Percentiles rank a stretch among this genome's conserved stretches.
Evolutionary conservation across 2,113 vertebrate genomes (phyloP).

Genomic region (Nestor notabilis): DNA sequence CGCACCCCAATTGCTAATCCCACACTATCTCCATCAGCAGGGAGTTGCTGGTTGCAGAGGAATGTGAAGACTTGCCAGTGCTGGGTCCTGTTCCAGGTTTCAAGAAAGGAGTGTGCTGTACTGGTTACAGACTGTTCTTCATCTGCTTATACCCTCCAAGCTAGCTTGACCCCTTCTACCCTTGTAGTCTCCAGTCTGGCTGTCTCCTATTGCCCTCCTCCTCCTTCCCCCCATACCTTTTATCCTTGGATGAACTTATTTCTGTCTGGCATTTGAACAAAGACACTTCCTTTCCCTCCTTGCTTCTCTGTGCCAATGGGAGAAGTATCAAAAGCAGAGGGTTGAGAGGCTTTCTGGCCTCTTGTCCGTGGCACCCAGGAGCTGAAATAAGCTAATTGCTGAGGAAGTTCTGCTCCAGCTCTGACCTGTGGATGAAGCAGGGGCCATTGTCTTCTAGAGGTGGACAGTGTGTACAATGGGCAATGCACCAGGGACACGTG

Average conservation of each 20-base stretch:
- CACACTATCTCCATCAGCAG: background rate
- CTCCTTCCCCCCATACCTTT: background rate
- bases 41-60: conserved; percentile 7
- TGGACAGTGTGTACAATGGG: background rate
- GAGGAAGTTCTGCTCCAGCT: background rate
- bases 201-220: background rate
- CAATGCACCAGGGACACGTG: accelerated
- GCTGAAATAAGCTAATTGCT: background rate
- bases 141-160: background rate
- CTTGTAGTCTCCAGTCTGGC: conserved; percentile 27
- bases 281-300: background rate
- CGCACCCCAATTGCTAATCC: accelerated
- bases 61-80: background rate
- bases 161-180: background rate
- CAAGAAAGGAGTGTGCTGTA: background rate
- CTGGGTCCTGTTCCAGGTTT: conserved; percentile 1
- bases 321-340: background rate
- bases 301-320: background rate
- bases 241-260: conserved; percentile 16
- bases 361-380: background rate
- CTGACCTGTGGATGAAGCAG: background rate
- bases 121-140: conserved; percentile 21
- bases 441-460: background rate
- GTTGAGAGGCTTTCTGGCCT: background rate
- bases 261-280: background rate